phyloP scores from a whole-genome alignment of 2,888 invertebrate genomes.

The Dryomyza anilis region DNA sequence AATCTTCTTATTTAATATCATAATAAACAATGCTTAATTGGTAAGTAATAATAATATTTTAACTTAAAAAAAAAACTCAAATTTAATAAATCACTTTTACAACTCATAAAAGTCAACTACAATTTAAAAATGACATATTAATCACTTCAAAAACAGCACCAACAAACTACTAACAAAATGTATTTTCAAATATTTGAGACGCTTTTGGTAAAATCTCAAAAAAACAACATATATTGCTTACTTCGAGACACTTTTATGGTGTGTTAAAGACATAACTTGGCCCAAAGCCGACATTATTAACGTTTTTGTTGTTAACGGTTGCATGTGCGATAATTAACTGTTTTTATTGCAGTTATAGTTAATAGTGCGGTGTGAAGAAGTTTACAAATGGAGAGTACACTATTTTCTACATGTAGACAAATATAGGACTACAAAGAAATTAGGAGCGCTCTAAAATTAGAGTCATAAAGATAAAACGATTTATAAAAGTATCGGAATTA shows the following conservation, averaged over 20 bases:
- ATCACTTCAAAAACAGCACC: neutral
- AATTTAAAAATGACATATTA: constrained; percentile 5
- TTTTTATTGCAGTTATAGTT: neutral
- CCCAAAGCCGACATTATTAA: constrained; percentile 3
- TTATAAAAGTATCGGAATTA: too few relatives aligned
- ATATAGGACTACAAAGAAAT: neutral
- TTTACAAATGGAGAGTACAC: too few relatives aligned
- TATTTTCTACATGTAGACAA: neutral
- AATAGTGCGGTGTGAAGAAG: too few relatives aligned
- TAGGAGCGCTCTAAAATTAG: too few relatives aligned
- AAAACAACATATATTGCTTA: neutral
- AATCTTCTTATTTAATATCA: too few relatives aligned
- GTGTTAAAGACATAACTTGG: constrained; percentile 3
- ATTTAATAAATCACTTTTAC: too few relatives aligned
- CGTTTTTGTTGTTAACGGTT: constrained; percentile 2
- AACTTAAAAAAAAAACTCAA: too few relatives aligned
- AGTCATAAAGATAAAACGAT: too few relatives aligned
- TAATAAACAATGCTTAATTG: too few relatives aligned
- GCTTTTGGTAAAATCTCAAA: neutral
- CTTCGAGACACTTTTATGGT: neutral
- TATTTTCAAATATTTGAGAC: neutral
- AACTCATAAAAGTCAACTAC: neutral
- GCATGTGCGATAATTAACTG: constrained; percentile 18
- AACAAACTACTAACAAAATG: neutral
- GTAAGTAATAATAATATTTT: too few relatives aligned